Conservation (phyloP, 2,888 invertebrate species). For the Zhuqinia jingwanae region DNA sequence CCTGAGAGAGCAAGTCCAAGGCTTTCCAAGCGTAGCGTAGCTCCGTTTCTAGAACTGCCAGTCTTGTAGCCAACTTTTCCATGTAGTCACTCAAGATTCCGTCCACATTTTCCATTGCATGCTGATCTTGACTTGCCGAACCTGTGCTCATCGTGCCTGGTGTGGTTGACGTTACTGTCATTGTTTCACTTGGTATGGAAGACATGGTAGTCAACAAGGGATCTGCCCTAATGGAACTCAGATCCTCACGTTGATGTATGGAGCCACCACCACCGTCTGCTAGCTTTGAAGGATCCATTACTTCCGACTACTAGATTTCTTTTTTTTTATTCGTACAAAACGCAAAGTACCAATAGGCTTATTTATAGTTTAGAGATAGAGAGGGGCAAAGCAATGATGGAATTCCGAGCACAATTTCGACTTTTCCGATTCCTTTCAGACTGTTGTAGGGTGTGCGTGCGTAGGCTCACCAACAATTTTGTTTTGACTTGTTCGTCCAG, state of each 20-base stretch:
- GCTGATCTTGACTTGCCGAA: conserved; percentile 69
- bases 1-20: conserved; percentile 92
- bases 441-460: neutral
- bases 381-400: conserved; percentile 29
- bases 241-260: conserved; percentile 46
- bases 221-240: conserved; percentile 50
- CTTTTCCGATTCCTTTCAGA: conserved; percentile 76
- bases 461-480: conserved; percentile 43
- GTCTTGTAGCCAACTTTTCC: conserved; percentile 90
- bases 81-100: conserved; percentile 89
- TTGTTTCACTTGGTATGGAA: conserved; percentile 71
- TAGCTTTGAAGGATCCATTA: conserved; percentile 71
- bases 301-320: neutral
- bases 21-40: conserved; percentile 96
- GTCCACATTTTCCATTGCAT: conserved; percentile 78
- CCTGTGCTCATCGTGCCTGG: conserved; percentile 69
- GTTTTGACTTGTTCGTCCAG: conserved; percentile 46
- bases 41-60: conserved; percentile 94
- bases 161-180: conserved; percentile 67
- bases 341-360: neutral
- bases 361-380: conserved; percentile 3
- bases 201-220: conserved; percentile 71
- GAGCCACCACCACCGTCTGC: conserved; percentile 49
- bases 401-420: conserved; percentile 72
- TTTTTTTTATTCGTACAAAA: neutral